These are phyloP conservation scores for Episyrphus balteatus DNA, from an alignment of 1,140 invertebrate species.

Conservation along the genomic window DNA sequence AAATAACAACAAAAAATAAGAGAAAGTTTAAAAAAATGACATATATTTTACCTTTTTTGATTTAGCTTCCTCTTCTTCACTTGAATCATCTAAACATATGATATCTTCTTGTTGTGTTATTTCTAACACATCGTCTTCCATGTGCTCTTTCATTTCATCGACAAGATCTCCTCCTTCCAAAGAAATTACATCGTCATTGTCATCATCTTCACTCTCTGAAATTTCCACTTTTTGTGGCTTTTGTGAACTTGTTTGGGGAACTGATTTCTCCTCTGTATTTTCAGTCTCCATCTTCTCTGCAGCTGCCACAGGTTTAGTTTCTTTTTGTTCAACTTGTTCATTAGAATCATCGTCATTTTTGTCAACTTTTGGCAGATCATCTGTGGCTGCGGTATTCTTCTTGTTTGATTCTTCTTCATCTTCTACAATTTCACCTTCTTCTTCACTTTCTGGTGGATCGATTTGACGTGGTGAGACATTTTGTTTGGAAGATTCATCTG, in stretches of 20 bases:
- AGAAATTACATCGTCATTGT: conserved; percentile 34
- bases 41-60: conserved; percentile 17
- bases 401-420: conserved; percentile 22
- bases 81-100: conserved; percentile 25
- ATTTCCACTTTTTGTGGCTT: neutral
- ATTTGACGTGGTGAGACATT: neutral
- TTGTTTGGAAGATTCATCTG: neutral
- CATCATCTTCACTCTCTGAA: conserved; percentile 22
- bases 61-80: conserved; percentile 28
- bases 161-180: conserved; percentile 27
- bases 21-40: neutral
- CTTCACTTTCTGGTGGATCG: neutral
- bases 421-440: conserved; percentile 22
- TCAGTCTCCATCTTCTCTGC: neutral
- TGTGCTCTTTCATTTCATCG: conserved; percentile 23
- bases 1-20: neutral
- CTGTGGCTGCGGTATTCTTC: conserved; percentile 21
- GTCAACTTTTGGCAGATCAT: neutral
- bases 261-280: neutral
- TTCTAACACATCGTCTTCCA: conserved; percentile 14
- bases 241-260: neutral
- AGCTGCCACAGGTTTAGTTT: neutral
- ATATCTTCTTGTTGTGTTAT: conserved; percentile 20
- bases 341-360: neutral
- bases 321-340: conserved; percentile 1